Percentiles rank a stretch among this genome's conserved stretches.
These are phyloP conservation scores for Gandaritis pyraliata DNA, from an alignment of 2,888 invertebrate genomes.

Conservation along the genomic window DNA sequence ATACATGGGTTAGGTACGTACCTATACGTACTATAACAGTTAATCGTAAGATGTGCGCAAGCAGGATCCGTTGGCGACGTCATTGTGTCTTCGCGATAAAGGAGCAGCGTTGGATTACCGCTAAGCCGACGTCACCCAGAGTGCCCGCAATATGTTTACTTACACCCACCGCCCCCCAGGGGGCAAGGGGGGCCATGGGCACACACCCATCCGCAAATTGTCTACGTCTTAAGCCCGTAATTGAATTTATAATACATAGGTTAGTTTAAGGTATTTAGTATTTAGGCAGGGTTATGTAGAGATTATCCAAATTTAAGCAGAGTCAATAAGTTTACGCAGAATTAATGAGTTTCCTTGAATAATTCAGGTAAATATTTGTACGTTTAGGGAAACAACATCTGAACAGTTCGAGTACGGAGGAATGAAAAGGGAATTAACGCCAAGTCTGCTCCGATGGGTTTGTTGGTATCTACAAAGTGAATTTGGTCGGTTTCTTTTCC, in stretches of 20 bases:
- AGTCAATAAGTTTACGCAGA: constrained; percentile 35
- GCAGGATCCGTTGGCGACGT: constrained; percentile 19
- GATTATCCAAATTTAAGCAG: constrained; percentile 35
- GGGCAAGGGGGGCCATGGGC: constrained; percentile 9
- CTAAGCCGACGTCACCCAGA: constrained; percentile 46
- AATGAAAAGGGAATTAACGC: constrained; percentile 14
- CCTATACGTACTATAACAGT: no score
- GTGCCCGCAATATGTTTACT: constrained; percentile 74
- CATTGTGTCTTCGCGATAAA: constrained; percentile 57
- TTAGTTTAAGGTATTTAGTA: constrained; percentile 78
- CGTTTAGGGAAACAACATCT: constrained; percentile 18
- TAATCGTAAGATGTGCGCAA: constrained; percentile 9
- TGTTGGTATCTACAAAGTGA: constrained; percentile 17
- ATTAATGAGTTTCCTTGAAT: constrained; percentile 32
- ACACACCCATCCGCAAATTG: constrained; percentile 66
- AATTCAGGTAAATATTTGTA: constrained; percentile 19
- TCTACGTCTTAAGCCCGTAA: constrained; percentile 75
- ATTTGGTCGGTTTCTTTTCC: constrained; percentile 19
- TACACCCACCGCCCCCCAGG: constrained; percentile 36
- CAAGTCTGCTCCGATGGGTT: constrained; percentile 12
- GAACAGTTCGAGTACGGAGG: neutral
- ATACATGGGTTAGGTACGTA: no score
- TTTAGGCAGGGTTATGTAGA: constrained; percentile 53
- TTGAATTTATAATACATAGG: constrained; percentile 83
- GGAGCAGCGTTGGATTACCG: constrained; percentile 67